Evolutionary conservation across 1,140 invertebrate genomes (phyloP).

Genomic region (Acromyrmex charruanus): DNA sequence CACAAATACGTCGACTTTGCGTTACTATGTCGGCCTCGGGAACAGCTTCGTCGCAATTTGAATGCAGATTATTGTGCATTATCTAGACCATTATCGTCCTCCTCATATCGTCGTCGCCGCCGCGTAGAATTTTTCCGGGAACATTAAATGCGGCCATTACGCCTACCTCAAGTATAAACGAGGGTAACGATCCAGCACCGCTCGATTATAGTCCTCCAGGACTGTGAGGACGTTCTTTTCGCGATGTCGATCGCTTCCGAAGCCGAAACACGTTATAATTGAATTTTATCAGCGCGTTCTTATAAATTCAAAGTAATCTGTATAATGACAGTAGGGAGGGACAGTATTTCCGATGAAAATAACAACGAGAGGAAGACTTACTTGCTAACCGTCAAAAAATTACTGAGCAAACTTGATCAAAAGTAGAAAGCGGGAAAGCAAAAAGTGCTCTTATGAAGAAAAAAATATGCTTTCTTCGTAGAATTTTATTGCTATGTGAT

Average conservation of each 20-base stretch:
- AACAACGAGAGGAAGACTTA: background rate
- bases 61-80: conserved; percentile 58
- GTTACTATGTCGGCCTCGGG: conserved; percentile 17
- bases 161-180: conserved; percentile 43
- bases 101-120: conserved; percentile 36
- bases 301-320: conserved; percentile 24
- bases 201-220: conserved; percentile 43
- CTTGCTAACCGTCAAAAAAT: conserved; percentile 28
- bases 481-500: background rate
- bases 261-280: conserved; percentile 51
- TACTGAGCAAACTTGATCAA: background rate
- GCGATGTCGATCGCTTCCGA: conserved; percentile 42
- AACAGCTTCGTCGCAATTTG: conserved; percentile 46
- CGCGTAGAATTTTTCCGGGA: conserved; percentile 52
- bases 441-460: background rate
- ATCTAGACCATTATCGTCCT: conserved; percentile 52
- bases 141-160: conserved; percentile 56
- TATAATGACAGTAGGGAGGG: background rate
- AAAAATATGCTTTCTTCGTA: background rate
- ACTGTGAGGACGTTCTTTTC: conserved; percentile 35
- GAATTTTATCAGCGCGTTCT: conserved; percentile 43
- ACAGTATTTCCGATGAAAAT: conserved; percentile 27
- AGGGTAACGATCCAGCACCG: conserved; percentile 41
- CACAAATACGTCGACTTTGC: conserved; percentile 42
- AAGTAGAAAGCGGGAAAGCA: background rate